These are phyloP conservation scores for Smutsia temminckii DNA, from an alignment of 2,797 vertebrate genomes.

Conservation along the genomic window DNA sequence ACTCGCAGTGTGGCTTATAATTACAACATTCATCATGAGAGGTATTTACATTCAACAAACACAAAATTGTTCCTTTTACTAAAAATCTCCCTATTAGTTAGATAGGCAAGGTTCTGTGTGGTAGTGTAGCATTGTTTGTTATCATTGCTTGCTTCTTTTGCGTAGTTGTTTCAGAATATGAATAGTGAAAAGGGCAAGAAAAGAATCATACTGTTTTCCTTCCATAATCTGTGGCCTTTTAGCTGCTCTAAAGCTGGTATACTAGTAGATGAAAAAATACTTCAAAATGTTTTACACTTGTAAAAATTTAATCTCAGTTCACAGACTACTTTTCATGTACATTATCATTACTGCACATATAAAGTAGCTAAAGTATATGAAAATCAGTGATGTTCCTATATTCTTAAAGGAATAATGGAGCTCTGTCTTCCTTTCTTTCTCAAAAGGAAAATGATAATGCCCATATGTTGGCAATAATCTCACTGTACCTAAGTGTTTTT, in stretches of 20 bases:
- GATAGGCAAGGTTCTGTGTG: not conserved
- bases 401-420: not conserved
- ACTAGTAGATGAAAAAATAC: not conserved
- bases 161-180: not conserved
- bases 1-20: not conserved
- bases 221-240: not conserved
- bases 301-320: not conserved
- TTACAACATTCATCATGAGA: not conserved
- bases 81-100: not conserved
- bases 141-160: not conserved
- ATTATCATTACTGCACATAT: not conserved
- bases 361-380: not conserved
- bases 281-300: not conserved
- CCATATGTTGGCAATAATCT: constrained; percentile 5
- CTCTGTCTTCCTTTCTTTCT: not conserved
- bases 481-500: constrained; percentile 7
- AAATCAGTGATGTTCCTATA: not conserved
- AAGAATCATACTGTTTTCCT: not conserved
- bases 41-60: not conserved
- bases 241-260: not conserved
- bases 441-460: not conserved
- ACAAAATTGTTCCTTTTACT: not conserved
- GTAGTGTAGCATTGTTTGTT: not conserved
- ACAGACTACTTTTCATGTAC: not conserved
- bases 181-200: not conserved